A percentile compares a stretch with the other conserved stretches of the same genome.
These are phyloP conservation scores for Drosophila kokeensis DNA, from an alignment of 2,888 invertebrate species.

Conservation along the genomic window DNA sequence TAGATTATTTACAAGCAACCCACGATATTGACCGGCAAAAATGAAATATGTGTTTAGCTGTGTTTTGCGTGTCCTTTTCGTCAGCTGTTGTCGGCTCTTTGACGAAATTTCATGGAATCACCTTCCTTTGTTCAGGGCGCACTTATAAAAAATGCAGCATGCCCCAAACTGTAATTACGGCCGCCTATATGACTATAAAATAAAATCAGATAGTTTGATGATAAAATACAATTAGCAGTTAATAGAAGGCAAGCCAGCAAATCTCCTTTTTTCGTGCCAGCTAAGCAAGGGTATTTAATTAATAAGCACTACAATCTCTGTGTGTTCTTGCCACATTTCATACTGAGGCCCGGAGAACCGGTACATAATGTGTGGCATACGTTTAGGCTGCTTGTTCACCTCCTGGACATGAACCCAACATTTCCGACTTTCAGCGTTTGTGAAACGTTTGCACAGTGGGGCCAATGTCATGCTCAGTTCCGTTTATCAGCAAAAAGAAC, in stretches of 20 bases:
- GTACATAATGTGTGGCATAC: slow-evolving; percentile 37
- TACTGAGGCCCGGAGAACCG: neutral
- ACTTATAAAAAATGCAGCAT: slow-evolving; percentile 41
- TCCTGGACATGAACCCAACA: slow-evolving; percentile 24
- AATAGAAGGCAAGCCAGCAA: neutral
- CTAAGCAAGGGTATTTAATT: slow-evolving; percentile 7
- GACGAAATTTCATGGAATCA: slow-evolving; percentile 26
- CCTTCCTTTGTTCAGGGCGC: slow-evolving; percentile 26
- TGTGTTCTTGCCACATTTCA: neutral
- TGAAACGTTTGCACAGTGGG: slow-evolving; percentile 38
- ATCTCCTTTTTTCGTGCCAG: slow-evolving; percentile 3
- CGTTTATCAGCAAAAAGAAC: slow-evolving; percentile 60
- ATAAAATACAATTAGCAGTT: neutral
- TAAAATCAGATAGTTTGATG: neutral
- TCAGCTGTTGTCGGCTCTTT: slow-evolving; percentile 59
- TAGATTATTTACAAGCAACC: slow-evolving; percentile 8
- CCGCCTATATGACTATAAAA: too few species aligned
- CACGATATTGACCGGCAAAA: slow-evolving; percentile 16
- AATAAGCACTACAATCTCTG: neutral
- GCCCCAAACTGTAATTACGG: neutral
- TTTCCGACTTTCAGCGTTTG: slow-evolving; percentile 12
- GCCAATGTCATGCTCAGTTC: slow-evolving; percentile 61
- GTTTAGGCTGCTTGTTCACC: slow-evolving; percentile 37
- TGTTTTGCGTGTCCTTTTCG: slow-evolving; percentile 36
- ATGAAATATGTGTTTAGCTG: slow-evolving; percentile 21